Percentiles rank a stretch among this genome's conserved stretches.
These are phyloP conservation scores for Gymnoscopelus braueri DNA, from an alignment of 2,797 vertebrate genomes.

Conservation along the genomic window DNA sequence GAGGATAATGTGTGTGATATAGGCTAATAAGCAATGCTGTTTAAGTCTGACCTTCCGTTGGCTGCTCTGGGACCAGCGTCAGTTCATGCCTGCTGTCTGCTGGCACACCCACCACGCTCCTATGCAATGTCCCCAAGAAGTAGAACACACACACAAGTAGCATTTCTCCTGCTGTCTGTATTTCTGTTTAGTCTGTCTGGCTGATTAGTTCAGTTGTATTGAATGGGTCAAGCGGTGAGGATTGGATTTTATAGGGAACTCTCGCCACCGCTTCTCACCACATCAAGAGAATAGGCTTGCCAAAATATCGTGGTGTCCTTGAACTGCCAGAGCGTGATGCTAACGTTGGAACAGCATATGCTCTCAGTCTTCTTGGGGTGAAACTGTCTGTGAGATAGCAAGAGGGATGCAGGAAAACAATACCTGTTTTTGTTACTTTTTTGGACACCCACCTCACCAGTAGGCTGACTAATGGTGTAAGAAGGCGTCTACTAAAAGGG, in stretches of 20 bases:
- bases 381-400: constrained; percentile 32
- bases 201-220: constrained; percentile 52
- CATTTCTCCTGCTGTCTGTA: constrained; percentile 52
- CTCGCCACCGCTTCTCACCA: constrained; percentile 43
- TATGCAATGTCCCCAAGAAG: constrained; percentile 40
- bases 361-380: constrained; percentile 23
- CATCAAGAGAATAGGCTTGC: constrained; percentile 29
- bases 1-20: neutral
- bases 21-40: neutral
- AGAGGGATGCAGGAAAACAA: constrained; percentile 25
- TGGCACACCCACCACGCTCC: constrained; percentile 34
- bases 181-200: constrained; percentile 8
- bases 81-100: constrained; percentile 20
- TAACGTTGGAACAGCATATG: constrained; percentile 11
- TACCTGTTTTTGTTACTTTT: constrained; percentile 22
- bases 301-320: constrained; percentile 73
- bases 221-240: constrained; percentile 41
- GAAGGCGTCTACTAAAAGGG: neutral
- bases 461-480: neutral
- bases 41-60: constrained; percentile 63
- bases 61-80: constrained; percentile 22
- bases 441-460: constrained; percentile 16
- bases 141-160: constrained; percentile 18
- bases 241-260: constrained; percentile 54
- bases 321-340: constrained; percentile 28